Conservation (phyloP, 2,797 vertebrate species). For the Syngnathus acus region DNA sequence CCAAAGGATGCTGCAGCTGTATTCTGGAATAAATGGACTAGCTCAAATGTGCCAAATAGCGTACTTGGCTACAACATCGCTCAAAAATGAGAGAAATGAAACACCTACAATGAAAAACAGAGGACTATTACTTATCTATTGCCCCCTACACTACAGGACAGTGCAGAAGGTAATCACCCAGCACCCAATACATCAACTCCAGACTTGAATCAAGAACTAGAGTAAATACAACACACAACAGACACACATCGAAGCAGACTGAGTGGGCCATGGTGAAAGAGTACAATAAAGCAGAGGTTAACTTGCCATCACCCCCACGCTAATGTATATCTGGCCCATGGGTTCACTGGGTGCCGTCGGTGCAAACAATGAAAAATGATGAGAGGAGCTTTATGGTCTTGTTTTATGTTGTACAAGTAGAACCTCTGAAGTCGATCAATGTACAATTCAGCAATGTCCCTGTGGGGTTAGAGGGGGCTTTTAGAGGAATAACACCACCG, state of each 20-base stretch:
- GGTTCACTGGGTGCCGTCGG: neutral
- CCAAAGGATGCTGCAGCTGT: conserved; percentile 33
- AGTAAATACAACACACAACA: neutral
- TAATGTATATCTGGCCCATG: neutral
- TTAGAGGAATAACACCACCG: neutral
- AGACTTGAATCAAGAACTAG: conserved; percentile 34
- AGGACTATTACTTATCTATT: conserved; percentile 29
- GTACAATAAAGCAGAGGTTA: conserved; percentile 10
- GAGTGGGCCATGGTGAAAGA: conserved; percentile 2
- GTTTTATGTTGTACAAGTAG: neutral
- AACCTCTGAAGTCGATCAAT: neutral
- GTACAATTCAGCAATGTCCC: neutral
- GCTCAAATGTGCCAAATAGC: conserved; percentile 21
- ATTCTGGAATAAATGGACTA: conserved; percentile 30
- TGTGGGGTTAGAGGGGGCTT: neutral
- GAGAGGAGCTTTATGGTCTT: neutral
- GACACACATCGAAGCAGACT: neutral
- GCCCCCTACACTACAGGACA: conserved; percentile 1
- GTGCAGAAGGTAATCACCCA: conserved; percentile 28
- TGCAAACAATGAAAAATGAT: neutral
- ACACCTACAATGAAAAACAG: conserved; percentile 1
- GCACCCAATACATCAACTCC: conserved; percentile 32
- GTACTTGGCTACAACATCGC: conserved; percentile 25
- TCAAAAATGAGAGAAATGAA: conserved; percentile 4
- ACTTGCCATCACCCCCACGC: neutral